A percentile compares a stretch with the other conserved stretches of the same genome.
phyloP scores from a whole-genome alignment of 2,113 vertebrate genomes.

The Cyanoramphus novaezelandiae region DNA sequence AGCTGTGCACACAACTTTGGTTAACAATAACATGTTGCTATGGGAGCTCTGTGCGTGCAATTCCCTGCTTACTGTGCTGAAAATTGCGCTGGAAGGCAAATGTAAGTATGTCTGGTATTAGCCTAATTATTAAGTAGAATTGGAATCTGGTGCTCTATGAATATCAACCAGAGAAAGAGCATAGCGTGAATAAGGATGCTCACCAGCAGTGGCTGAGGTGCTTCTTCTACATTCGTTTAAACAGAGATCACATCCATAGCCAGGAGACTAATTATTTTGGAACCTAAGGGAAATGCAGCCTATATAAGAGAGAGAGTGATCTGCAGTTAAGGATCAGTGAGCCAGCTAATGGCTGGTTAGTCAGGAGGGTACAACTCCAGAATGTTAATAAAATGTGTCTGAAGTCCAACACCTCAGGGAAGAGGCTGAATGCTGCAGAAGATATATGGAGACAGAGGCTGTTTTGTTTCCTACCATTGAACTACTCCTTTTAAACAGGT shows the following conservation, averaged over 20 bases:
- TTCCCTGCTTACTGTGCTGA: constrained; percentile 17
- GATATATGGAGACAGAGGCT: constrained; percentile 35
- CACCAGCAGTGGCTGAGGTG: constrained; percentile 33
- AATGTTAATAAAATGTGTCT: constrained; percentile 71
- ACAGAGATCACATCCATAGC: constrained; percentile 67
- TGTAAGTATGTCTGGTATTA: constrained; percentile 33
- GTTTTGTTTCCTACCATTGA: not conserved
- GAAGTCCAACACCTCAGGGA: constrained; percentile 64
- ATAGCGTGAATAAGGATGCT: constrained; percentile 36
- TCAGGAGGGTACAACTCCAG: constrained; percentile 68
- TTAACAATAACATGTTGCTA: constrained; percentile 62
- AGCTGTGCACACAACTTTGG: constrained; percentile 34
- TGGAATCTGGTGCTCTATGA: constrained; percentile 11
- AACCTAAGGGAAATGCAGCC: constrained; percentile 72
- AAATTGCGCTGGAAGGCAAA: constrained; percentile 45
- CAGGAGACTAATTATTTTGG: constrained; percentile 72
- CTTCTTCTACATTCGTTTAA: constrained; percentile 57
- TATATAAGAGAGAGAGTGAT: constrained; percentile 67
- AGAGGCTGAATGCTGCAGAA: constrained; percentile 40
- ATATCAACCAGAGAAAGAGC: constrained; percentile 24
- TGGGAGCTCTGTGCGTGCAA: not conserved
- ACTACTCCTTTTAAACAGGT: not conserved
- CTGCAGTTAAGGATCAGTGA: constrained; percentile 74
- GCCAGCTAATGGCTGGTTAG: constrained; percentile 74
- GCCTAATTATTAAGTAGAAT: constrained; percentile 51